Evolutionary conservation across 2,888 invertebrate genomes (phyloP).

Genomic region (Schizaphis graminum): DNA sequence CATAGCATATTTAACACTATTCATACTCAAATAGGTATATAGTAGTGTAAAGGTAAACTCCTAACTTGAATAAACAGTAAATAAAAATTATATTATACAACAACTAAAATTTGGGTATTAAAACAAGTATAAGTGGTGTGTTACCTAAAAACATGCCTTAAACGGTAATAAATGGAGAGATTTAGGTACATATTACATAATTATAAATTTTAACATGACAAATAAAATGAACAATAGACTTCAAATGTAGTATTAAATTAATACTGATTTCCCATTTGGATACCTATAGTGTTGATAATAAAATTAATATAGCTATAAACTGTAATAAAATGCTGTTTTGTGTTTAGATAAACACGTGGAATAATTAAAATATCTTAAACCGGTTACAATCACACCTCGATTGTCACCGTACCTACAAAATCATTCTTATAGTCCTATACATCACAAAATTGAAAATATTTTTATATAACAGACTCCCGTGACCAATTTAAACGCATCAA

Average conservation of each 20-base stretch:
- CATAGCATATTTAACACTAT: not conserved
- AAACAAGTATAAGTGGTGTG: not conserved
- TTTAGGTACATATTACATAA: too few species aligned
- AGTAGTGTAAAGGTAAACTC: not conserved
- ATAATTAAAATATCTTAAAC: not conserved
- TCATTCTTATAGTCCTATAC: not conserved
- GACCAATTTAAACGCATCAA: not conserved
- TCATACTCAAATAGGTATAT: not conserved
- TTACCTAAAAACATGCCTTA: not conserved
- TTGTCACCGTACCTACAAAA: not conserved
- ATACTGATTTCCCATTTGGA: not conserved
- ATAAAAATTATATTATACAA: too few species aligned
- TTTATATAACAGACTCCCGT: not conserved
- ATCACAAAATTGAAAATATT: not conserved
- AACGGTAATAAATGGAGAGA: not conserved
- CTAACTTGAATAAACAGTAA: not conserved
- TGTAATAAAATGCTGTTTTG: not conserved
- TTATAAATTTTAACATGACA: not conserved
- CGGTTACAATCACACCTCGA: not conserved
- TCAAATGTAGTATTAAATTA: not conserved
- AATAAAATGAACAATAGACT: not conserved
- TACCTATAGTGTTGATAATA: not conserved
- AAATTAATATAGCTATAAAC: not conserved
- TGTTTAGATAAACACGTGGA: not conserved
- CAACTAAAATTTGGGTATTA: not conserved